Base-by-base conservation (phyloP, 2,888 invertebrate genomes). In the Lysandra coridon region DNA sequence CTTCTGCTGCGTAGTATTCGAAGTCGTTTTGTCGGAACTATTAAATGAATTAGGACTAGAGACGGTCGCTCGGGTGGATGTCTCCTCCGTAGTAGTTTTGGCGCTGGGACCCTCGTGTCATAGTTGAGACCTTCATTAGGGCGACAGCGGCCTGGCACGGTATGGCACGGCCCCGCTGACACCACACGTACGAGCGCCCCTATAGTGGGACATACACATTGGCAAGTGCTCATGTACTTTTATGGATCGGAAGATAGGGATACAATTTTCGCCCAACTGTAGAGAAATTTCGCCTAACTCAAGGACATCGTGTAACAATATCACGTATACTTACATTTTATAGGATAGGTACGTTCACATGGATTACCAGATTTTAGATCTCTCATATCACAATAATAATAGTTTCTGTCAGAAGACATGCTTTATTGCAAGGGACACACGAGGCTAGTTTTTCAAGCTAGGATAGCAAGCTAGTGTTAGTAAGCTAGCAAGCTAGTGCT, bases 61-160 rank as follows among this genome's bases (percentile, higher is more conserved):
- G 80, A 81, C 79, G 84, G 83, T 82, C 84, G 84, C 85, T 85
- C 23, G 69, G 44, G 30, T 85, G 87, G 86, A 86, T 88, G 88
- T 85, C 86, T 82, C 86, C 86, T 83, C 86, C 86, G 90, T 90
- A 91, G 89, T 91, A 90, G 92, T 91, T 92, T 92, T 90, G 91
- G 90, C 91, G 92, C 92, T 90, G 89, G 88, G 86, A 86, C 88
- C 86, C 86, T 86, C 88, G 93, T 92, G 92, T 92, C 90, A 92
- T 90, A 91, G 91, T 89, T 91, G 87, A 89, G 88, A 88, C 89
- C 89, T 89, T 90, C 89, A 88, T 88, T 88, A 89, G 85, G 87
- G 89, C 84, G 86, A 87, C 87, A 87, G 87, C 88, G 87, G 86
- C 84, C 92, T 90, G 94, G 92, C 90, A 94, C 94, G 89, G 92